Base-by-base conservation (phyloP, 1,140 invertebrate genomes). In the Yoshiicerus persimilis region DNA sequence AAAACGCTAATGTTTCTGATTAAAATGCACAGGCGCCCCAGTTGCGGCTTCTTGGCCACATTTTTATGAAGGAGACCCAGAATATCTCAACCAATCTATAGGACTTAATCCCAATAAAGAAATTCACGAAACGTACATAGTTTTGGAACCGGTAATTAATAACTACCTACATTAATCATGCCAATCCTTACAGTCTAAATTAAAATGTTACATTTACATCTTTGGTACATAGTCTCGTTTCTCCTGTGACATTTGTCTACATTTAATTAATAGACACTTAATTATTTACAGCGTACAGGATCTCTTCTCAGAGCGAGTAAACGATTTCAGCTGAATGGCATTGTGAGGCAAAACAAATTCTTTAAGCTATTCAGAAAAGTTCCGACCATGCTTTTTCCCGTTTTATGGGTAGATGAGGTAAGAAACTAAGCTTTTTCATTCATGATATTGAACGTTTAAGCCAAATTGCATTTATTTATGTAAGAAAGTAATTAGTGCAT, bases 31-130 rank as follows among this genome's bases (percentile, higher is more conserved):
- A 90, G 94, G 94, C 0, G 94, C 94, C 0, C 96, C 96, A 0
- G 92, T 96, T 23, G 93, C 95, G 20, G 94, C 94, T 0, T 96
- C 96, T 0, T 92, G 96, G 89, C 97, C 97, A 0, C 97, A 98
- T 92, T 97, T 97, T 91, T 95, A 96, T 2, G 89, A 90, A 4
- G 87, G 84, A 27, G 39, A 25, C 4, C 23, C 36, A 13, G 66
- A 77, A 34, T 90, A 88, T 64, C 20, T 95, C 0, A 91, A 94
- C 0, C 92, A 93, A 34, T 95, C 97, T 0, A 93, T 93, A 39
- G 97, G 97, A 5, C 91, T 98, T 0, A 92, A 93, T 84, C 97
- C 97, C 0, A 93, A 95, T 86, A 93, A 94, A 84, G 92, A 94
- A 0, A 93, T 96, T 90, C 97, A 98, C 92, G 94, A 94, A 66